phyloP scores from a whole-genome alignment of 1,140 invertebrate genomes.

The Cyphomyrmex costatus region DNA sequence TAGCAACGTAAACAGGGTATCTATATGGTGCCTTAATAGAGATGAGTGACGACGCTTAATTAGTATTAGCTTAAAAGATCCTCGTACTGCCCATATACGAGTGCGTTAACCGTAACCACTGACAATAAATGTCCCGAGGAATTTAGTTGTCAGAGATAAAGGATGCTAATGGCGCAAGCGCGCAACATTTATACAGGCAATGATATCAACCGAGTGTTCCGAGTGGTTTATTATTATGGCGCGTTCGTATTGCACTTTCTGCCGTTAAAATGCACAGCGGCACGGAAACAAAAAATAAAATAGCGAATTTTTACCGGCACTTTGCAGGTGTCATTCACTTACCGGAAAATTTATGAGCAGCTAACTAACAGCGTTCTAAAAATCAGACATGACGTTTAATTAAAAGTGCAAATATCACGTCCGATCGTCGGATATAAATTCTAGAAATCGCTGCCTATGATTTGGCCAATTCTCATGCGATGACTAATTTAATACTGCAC shows the following conservation, averaged over 20 bases:
- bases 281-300: background rate
- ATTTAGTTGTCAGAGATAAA: conserved; percentile 61
- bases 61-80: conserved; percentile 67
- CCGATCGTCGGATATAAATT: conserved; percentile 20
- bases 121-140: conserved; percentile 61
- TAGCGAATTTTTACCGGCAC: conserved; percentile 21
- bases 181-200: conserved; percentile 51
- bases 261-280: conserved; percentile 21
- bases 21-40: conserved; percentile 65
- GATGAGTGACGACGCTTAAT: conserved; percentile 73
- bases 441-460: background rate
- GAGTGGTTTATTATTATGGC: conserved; percentile 55
- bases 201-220: conserved; percentile 55
- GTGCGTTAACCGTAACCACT: conserved; percentile 64
- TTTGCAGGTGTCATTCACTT: conserved; percentile 34
- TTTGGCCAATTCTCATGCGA: background rate
- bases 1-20: background rate
- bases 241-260: conserved; percentile 55
- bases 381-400: conserved; percentile 47
- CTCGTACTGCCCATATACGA: conserved; percentile 40
- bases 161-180: conserved; percentile 28
- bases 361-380: conserved; percentile 39
- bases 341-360: conserved; percentile 40
- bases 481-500: conserved; percentile 33
- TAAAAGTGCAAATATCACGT: conserved; percentile 40